Evolutionary conservation across 2,888 invertebrate species (phyloP).

Genomic region (Ennomos fuscantarius): DNA sequence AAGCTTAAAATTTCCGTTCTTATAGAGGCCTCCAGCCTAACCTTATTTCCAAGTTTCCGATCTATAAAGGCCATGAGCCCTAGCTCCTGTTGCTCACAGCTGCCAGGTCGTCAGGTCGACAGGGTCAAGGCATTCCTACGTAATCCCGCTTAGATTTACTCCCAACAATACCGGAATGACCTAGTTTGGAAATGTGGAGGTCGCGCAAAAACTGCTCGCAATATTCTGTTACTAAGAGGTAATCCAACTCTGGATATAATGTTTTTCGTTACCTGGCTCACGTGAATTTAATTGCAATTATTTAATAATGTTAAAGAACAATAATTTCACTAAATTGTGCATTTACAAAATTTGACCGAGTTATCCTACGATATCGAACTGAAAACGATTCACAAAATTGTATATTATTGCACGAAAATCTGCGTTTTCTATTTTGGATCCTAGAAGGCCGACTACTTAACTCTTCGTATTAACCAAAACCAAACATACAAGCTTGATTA

Average conservation of each 20-base stretch:
- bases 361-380: too few relatives aligned
- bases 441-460: too few relatives aligned
- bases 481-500: too few relatives aligned
- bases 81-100: slow-evolving; percentile 14
- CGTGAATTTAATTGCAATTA: background rate
- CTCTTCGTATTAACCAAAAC: too few relatives aligned
- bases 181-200: slow-evolving; percentile 10
- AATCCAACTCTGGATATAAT: background rate
- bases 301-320: too few relatives aligned
- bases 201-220: background rate
- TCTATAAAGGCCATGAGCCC: slow-evolving; percentile 12
- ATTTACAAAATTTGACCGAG: too few relatives aligned
- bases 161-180: slow-evolving; percentile 19
- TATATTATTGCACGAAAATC: too few relatives aligned
- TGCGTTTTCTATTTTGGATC: too few relatives aligned
- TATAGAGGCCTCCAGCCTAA: background rate
- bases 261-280: background rate
- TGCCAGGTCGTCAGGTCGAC: slow-evolving; percentile 15
- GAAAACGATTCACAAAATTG: too few relatives aligned
- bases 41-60: slow-evolving; percentile 6
- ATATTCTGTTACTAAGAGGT: slow-evolving; percentile 4
- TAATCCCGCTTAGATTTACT: slow-evolving; percentile 9
- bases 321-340: too few relatives aligned
- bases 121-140: slow-evolving; percentile 26
- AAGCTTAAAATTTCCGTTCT: background rate